These are phyloP conservation scores for Cavia aperea DNA, from an alignment of 2,113 vertebrate species.

Conservation along the genomic window DNA sequence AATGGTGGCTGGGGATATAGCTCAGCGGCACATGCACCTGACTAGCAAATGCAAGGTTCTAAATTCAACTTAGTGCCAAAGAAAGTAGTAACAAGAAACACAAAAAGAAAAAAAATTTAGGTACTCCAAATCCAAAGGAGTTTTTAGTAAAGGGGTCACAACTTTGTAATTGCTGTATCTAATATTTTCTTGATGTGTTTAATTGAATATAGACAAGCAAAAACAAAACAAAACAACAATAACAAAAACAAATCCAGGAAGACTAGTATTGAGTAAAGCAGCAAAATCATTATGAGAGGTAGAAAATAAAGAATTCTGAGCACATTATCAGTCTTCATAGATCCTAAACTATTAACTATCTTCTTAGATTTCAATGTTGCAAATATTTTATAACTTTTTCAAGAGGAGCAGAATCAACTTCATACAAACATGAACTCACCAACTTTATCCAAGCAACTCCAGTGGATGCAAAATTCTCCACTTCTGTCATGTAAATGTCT, in stretches of 20 bases:
- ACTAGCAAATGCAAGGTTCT: no score
- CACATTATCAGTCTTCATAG: neutral
- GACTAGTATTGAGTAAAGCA: neutral
- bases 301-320: neutral
- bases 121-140: neutral
- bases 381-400: neutral
- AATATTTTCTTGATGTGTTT: slow-evolving; percentile 4
- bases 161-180: neutral
- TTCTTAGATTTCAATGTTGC: slow-evolving; percentile 1
- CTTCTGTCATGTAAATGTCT: neutral
- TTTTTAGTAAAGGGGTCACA: neutral
- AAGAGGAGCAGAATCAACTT: neutral
- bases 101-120: no score
- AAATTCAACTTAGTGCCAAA: no score
- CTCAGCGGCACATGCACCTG: no score
- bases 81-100: no score
- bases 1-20: neutral
- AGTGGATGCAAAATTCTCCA: neutral
- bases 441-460: neutral
- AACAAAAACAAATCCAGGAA: neutral
- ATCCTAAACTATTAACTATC: neutral
- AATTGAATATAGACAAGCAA: slow-evolving; percentile 20
- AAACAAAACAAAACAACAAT: neutral
- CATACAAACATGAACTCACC: neutral
- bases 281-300: neutral